Conservation (phyloP, 2,113 vertebrate genomes). For the Strigops habroptila region DNA sequence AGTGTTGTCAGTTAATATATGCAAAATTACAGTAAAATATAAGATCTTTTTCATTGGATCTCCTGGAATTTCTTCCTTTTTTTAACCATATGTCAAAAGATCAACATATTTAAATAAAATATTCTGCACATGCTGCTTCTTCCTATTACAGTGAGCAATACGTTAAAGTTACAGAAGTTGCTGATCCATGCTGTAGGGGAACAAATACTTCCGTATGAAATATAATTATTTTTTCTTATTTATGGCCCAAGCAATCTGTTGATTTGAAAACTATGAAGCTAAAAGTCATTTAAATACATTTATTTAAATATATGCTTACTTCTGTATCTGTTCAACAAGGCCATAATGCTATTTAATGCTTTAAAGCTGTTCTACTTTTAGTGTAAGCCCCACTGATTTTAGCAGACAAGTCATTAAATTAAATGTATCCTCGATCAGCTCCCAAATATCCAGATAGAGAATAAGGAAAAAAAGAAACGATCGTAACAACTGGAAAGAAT, state of each 20-base stretch:
- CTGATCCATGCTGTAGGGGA: neutral
- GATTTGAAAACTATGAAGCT: neutral
- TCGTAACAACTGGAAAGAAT: neutral
- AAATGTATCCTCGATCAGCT: neutral
- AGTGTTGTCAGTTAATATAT: neutral
- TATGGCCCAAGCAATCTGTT: neutral
- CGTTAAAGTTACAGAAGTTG: neutral
- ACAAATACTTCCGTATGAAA: neutral
- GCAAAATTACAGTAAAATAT: neutral
- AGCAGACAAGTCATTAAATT: neutral
- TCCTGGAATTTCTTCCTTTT: neutral
- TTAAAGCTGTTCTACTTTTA: neutral
- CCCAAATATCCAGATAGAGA: neutral
- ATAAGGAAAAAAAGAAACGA: neutral
- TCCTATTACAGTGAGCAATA: neutral
- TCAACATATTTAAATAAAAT: conserved; percentile 23
- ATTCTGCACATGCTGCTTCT: neutral
- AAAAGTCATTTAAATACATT: neutral
- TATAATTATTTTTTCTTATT: neutral
- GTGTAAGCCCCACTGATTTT: neutral
- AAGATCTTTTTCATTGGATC: neutral
- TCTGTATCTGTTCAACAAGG: neutral
- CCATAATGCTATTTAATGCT: neutral
- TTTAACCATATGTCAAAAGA: neutral
- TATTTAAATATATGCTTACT: neutral